Base-by-base conservation (phyloP, 2,888 invertebrate genomes). In the Rotaria socialis region DNA sequence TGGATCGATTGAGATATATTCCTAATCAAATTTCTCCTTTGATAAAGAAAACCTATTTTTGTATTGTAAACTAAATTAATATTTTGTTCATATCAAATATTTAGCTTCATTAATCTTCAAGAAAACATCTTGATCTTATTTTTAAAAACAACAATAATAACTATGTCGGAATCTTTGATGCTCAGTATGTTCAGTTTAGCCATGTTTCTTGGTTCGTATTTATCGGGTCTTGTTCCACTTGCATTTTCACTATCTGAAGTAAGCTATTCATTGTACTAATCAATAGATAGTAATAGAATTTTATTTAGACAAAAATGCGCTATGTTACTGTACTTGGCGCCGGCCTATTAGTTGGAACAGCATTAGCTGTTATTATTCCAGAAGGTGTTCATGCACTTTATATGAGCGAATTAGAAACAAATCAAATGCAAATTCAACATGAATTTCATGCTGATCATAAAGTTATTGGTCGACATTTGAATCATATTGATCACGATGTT, bases 321-420 rank as follows among this genome's bases (percentile, higher is more conserved):
- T 93, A 96, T 89, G 94, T 97, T 58, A 96, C 97, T 50, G 95
- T 97, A n/a, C 94, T 99, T 88, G 99, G 99, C 86, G 98, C 99
- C 16, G 99, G 99, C 0, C 93, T 99, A 14, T 93, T 99, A 0
- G 96, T 99, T 1, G 99, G 99, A 2, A 98, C 99, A 50, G 97
- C 99, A 0, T 91, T 99, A 56, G 95, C 96, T 10, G 98, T 99
- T 0, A 99, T 99, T 86, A 97, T 99, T 89, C 99, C 99, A 0
- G 99, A 99, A 92, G 99, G 99, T 11, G 95, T 99, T 24, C 93
- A 96, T 87, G 58, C 86, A 19, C 50, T 85, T 35, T 84, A 85
- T 55, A 58, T 86, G 35, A 86, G 85, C 52, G 67, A 86, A 74
- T 50, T 56, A 75, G 75, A 75, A 43, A 75, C 75, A 43, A 75